Evolutionary conservation across 2,113 vertebrate species (phyloP), one percentile per base, ranked within the genome.

Genomic region (Anhinga rufa): DNA sequence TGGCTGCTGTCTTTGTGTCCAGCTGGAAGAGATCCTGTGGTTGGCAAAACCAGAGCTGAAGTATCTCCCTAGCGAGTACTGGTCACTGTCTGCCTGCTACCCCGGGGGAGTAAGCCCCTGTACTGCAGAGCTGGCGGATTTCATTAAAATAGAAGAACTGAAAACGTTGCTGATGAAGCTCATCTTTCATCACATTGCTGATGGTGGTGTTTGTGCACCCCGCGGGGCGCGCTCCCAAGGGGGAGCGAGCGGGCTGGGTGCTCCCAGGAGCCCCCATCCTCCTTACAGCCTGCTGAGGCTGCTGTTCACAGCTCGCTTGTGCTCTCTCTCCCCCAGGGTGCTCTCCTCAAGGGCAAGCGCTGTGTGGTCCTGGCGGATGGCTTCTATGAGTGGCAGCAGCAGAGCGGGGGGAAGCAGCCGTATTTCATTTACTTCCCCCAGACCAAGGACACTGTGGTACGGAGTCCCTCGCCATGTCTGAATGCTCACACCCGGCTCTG

Each of bases 371-470:
- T 99, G 78, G 99, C 99, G 10, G 99, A 99, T 76, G 99, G 99
- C 77, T 99, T 99, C 97, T 99, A 99, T 1, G 99, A 99, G 97
- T 99, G 99, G 99, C 98, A 96, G 95, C 98, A 95, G 76, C 72
- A 87, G 62, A 97, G 96, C 15, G 98, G 97, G 28, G 96, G 97
- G 29, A 99, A 98, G 86, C 99, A 99, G 90, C 99, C 99, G 0
- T 99, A 99, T 92, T 99, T 99, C 97, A 99, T 99, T 97, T 99
- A 99, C 92, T 99, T 99, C 72, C 99, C 99, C 34, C 99, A 99
- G 94, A 72, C 9, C 44, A 92, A 94, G 86, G 76, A 95, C 0
- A 18, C 98, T 25, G 5, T 8, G 98, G 98, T 98, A 98, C 0
- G 4, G 70, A 52, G 44, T 44, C 28, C 14, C 54, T 82, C 2